Evolutionary conservation across 2,797 vertebrate species (phyloP).

Genomic region (Furcifer pardalis): DNA sequence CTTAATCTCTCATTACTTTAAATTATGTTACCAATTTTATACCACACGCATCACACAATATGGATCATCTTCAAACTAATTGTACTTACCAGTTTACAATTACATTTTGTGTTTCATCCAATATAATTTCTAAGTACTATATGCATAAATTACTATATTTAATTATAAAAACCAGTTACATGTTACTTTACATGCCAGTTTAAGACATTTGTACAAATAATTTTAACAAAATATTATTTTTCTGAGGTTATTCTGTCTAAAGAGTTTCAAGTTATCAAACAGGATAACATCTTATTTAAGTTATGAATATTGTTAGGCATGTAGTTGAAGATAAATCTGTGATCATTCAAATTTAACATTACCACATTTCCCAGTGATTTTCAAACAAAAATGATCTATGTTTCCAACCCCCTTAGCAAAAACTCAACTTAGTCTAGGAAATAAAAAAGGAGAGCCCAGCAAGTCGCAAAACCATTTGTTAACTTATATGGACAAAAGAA

Average conservation of each 20-base stretch:
- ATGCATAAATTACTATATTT: neutral
- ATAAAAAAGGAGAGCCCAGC: conserved; percentile 81
- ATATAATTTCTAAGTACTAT: neutral
- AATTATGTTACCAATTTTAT: neutral
- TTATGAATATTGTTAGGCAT: conserved; percentile 51
- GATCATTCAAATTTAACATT: conserved; percentile 48
- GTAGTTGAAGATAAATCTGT: conserved; percentile 37
- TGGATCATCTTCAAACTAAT: neutral
- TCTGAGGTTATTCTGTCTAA: conserved; percentile 13
- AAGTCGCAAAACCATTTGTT: conserved; percentile 72
- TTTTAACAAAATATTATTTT: neutral
- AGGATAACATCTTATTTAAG: conserved; percentile 8
- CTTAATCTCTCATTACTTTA: too few relatives aligned
- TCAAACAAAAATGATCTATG: conserved; percentile 59
- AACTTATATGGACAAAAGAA: conserved; percentile 79
- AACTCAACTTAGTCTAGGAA: conserved; percentile 71
- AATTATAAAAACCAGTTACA: conserved; percentile 23
- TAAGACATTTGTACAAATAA: conserved; percentile 7
- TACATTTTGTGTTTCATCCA: neutral
- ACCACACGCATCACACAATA: neutral
- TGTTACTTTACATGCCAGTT: conserved; percentile 3
- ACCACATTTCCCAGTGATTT: conserved; percentile 62
- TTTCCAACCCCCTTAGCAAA: conserved; percentile 61
- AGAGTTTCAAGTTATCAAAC: neutral
- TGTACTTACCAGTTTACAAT: conserved; percentile 20